Evolutionary conservation across 2,888 invertebrate genomes (phyloP), one percentile per base, ranked within the genome.

Genomic region (Ypsolopha sequella): DNA sequence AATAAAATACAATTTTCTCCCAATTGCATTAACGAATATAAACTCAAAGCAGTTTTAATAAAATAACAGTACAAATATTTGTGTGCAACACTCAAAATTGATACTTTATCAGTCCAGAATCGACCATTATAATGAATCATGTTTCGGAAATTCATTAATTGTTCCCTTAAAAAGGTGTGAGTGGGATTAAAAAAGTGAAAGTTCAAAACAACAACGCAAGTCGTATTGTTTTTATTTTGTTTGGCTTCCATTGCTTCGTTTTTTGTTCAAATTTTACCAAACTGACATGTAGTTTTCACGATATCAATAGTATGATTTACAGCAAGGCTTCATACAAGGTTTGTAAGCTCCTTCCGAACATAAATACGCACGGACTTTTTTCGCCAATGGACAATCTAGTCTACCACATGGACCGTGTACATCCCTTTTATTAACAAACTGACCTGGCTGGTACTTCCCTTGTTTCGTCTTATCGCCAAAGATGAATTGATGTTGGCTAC

Each of bases 401-500:
- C 85, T 73, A 9, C 86, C 86, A 55, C 86, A 86, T 1, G 86
- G 86, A 1, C 86, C 86, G 53, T 86, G 86, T 0, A 86, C 70
- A 59, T 86, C 86, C 58, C 84, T 66, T 50, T 84, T 80, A 52
- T 86, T 86, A 0, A 86, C 79, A 68, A 85, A 86, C 50, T 69
- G 70, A 1, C 86, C 86, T 52, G 76, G 81, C 38, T 80, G 67
- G 55, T 81, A 86, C 52, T 82, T 84, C 0, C 80, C 79, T 4
- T 24, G 24, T 63, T 81, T 84, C 0, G 72, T 51, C 9, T 58
- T 68, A 56, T 85, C 80, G 8, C 86, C 86, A 38, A 63, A 73
- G 45, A 86, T 81, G 47, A 86, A 86, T 49, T 80, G 78, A 56
- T 86, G 85, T 51, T 86, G 81, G 55, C 80, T 81, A 1, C 84